Base-by-base conservation (phyloP, 1,140 invertebrate genomes). In the Leptoteleia sp. region DNA sequence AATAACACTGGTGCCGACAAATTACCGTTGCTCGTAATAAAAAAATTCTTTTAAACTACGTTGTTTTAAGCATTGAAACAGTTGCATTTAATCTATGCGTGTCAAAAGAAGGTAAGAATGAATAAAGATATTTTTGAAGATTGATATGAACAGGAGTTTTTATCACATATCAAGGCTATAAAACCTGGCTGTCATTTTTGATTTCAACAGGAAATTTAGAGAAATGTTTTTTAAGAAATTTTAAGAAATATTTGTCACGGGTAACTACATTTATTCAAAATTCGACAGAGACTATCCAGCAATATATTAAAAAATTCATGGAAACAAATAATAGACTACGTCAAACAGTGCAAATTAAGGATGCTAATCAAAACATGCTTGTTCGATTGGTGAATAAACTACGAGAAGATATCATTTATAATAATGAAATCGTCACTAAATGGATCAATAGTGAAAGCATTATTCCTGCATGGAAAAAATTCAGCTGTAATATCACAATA, bases 111-210 rank as follows among this genome's bases (percentile, higher is more conserved):
- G 12, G 67, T 68, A 2, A 79, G 82, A 76, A 83, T 83, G 76
- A 61, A 70, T 11, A 22, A 16, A 29, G 12, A 47, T 16, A 43
- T 82, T 9, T 81, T 82, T 55, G 4, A 33, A 0, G 25, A 80
- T 5, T 82, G 76, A 65, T 82, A 79, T 42, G 37, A 35, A 33
- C 37, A 75, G 13, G 45, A 54, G 8, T 79, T 79, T 43, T 12
- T 79, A 13, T 45, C 62, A 12, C 0, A 13, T 4, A 12, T 59
- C 2, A 59, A 43, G 27, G 5, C 19, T 13, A 45, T 17, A 27
- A 59, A 33, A 59, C 50, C 35, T 9, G 35, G 22, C 0, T n/a
- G 3, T 12, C 11, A 90, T 90, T 62, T 79, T 75, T 61, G 78
- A 54, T 5, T 37, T 40, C 5, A 59, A 57, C 12, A 33, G 43